These are phyloP conservation scores for Netelia virgata DNA, from an alignment of 2,888 invertebrate genomes.

Conservation along the genomic window DNA sequence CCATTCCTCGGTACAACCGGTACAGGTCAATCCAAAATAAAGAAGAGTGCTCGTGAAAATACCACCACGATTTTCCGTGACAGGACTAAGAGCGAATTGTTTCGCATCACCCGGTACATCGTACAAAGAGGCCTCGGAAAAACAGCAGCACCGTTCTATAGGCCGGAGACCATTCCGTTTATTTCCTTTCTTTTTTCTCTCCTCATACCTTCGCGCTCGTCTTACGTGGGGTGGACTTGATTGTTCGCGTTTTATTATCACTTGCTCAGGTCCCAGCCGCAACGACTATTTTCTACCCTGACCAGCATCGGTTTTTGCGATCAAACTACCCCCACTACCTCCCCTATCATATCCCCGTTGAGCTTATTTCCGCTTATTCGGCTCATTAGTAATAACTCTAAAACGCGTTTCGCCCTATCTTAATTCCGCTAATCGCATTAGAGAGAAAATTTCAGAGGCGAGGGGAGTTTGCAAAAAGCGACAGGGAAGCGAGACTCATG, in stretches of 20 bases:
- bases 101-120: slow-evolving; percentile 44
- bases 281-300: slow-evolving; percentile 35
- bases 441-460: background rate
- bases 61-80: slow-evolving; percentile 2
- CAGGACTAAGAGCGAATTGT: slow-evolving; percentile 27
- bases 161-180: slow-evolving; percentile 29
- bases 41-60: slow-evolving; percentile 35
- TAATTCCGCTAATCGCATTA: slow-evolving; percentile 65
- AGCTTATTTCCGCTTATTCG: slow-evolving; percentile 2
- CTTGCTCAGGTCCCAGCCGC: slow-evolving; percentile 71
- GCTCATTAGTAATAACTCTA: slow-evolving; percentile 51
- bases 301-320: slow-evolving; percentile 21
- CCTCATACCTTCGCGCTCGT: slow-evolving; percentile 64
- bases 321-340: background rate
- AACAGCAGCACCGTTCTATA: slow-evolving; percentile 29
- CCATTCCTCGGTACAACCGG: slow-evolving; percentile 49
- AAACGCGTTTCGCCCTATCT: slow-evolving; percentile 44
- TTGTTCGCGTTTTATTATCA: slow-evolving; percentile 83
- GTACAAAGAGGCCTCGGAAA: slow-evolving; percentile 42
- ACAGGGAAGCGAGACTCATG: slow-evolving; percentile 31
- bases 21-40: slow-evolving; percentile 61
- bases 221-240: slow-evolving; percentile 75
- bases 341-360: slow-evolving; percentile 19
- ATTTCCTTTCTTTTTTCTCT: slow-evolving; percentile 44
- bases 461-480: slow-evolving; percentile 9